phyloP scores from a whole-genome alignment of 2,113 vertebrate species.

The Lophotis ruficrista region DNA sequence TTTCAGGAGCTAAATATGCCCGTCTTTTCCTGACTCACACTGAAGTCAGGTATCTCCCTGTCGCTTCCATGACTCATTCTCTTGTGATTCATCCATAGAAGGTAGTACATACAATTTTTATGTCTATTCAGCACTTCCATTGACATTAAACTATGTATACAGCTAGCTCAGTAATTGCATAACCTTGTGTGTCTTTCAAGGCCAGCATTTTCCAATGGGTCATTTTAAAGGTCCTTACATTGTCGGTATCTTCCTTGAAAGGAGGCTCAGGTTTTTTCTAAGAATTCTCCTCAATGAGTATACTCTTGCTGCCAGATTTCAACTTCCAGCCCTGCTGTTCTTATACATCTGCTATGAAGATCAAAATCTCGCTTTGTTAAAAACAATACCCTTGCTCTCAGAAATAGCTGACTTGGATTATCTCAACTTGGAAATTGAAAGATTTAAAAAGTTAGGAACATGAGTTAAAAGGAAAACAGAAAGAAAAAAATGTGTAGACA shows the following conservation, averaged over 20 bases:
- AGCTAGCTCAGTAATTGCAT: not conserved
- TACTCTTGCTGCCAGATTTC: not conserved
- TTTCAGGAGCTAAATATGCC: not conserved
- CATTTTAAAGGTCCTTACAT: not conserved
- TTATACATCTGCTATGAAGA: not conserved
- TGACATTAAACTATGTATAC: not conserved
- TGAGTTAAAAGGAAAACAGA: not conserved
- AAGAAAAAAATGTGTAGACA: constrained; percentile 20
- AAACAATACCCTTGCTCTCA: not conserved
- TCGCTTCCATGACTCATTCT: not conserved
- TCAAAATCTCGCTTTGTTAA: not conserved
- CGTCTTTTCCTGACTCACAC: not conserved
- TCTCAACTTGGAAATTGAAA: not conserved
- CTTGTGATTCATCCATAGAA: not conserved
- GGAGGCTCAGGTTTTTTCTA: fast-evolving
- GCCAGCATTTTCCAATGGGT: not conserved
- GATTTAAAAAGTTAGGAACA: constrained; percentile 1
- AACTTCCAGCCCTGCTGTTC: not conserved
- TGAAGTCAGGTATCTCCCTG: not conserved
- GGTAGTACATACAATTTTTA: not conserved
- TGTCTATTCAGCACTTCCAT: not conserved
- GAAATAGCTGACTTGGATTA: not conserved
- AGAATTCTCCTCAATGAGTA: not conserved
- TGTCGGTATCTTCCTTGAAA: not conserved
- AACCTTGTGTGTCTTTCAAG: not conserved